Evolutionary conservation across 1,140 invertebrate species (phyloP).

Genomic region (Papilio glaucus): DNA sequence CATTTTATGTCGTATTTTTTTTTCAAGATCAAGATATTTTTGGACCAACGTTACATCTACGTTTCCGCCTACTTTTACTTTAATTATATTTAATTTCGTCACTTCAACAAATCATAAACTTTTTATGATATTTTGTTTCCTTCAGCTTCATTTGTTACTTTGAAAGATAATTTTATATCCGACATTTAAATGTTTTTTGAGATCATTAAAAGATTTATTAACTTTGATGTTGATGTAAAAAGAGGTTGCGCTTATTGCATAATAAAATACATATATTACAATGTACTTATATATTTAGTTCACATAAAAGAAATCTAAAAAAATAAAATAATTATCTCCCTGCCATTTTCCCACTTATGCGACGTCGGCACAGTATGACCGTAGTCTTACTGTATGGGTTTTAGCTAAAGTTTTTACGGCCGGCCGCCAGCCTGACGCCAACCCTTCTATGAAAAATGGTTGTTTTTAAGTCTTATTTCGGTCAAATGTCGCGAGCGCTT

Average conservation of each 20-base stretch:
- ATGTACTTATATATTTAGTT: no score
- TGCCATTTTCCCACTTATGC: no score
- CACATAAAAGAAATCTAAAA: no score
- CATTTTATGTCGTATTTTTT: slow-evolving; percentile 3
- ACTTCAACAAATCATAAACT: slow-evolving; percentile 26
- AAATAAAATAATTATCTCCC: no score
- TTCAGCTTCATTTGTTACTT: slow-evolving; percentile 22
- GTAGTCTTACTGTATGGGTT: no score
- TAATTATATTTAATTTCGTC: slow-evolving; percentile 29
- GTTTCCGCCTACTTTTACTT: slow-evolving; percentile 30
- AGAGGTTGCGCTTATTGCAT: no score
- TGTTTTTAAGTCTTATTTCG: no score
- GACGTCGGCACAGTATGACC: no score
- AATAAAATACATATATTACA: not conserved
- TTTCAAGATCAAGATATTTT: slow-evolving; percentile 45
- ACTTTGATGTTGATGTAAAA: not conserved
- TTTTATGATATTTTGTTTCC: slow-evolving; percentile 31
- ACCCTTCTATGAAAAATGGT: no score
- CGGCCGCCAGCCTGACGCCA: no score
- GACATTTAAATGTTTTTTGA: slow-evolving; percentile 8
- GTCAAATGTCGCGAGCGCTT: no score
- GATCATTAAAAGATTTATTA: not conserved
- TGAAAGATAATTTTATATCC: slow-evolving; percentile 25
- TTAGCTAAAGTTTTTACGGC: no score
- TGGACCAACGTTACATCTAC: not conserved